Conservation (phyloP, 2,888 invertebrate genomes). For the Drosophila infuscata region DNA sequence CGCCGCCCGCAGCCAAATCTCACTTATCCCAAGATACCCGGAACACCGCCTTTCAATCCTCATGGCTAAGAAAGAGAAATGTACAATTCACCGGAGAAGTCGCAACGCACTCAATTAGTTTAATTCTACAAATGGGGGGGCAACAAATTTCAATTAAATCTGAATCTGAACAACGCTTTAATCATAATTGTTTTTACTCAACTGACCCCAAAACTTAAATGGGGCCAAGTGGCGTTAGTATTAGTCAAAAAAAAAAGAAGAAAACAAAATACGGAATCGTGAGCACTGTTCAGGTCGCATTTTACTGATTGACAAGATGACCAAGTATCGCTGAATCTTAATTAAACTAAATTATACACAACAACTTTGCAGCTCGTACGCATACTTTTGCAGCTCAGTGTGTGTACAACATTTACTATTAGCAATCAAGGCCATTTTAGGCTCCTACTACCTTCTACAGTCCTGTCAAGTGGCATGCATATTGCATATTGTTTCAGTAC, state of each 20-base stretch:
- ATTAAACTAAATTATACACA: neutral
- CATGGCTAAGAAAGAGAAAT: conserved; percentile 36
- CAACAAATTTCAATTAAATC: conserved; percentile 60
- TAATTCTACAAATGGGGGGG: conserved; percentile 17
- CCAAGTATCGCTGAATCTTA: neutral
- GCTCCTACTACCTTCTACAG: neutral
- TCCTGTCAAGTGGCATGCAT: conserved; percentile 18
- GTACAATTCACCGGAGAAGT: neutral
- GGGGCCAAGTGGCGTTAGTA: conserved; percentile 45
- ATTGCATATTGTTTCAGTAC: neutral
- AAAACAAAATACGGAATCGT: neutral
- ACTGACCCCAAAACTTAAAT: conserved; percentile 23
- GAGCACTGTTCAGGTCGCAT: neutral
- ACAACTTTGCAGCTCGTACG: neutral
- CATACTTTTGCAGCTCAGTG: neutral
- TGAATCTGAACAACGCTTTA: conserved; percentile 48
- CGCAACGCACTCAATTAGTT: conserved; percentile 11
- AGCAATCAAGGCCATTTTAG: conserved; percentile 7
- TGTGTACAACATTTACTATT: neutral
- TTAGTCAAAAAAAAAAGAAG: neutral
- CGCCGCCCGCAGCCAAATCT: conserved; percentile 19
- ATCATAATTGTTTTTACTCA: conserved; percentile 42
- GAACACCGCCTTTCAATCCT: conserved; percentile 69
- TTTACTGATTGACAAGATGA: conserved; percentile 7
- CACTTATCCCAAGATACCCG: conserved; percentile 28